Evolutionary conservation across 2,888 invertebrate genomes (phyloP), one percentile per base, ranked within the genome.

Genomic region (Galerucella pusilla): DNA sequence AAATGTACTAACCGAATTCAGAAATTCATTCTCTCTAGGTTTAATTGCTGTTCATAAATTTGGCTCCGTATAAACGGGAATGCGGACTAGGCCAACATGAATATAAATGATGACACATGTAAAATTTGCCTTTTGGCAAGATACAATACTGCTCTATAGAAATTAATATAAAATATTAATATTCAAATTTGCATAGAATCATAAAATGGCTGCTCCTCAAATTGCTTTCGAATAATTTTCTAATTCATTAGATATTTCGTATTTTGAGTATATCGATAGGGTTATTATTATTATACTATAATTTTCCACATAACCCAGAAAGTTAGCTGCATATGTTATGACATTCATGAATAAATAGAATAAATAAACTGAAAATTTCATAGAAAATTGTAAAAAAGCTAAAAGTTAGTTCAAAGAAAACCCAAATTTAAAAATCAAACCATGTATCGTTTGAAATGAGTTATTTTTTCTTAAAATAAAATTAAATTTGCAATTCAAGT

Each of bases 41-140:
- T 76, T 75, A 76, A 76, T 76, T 74, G 76, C 76, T 73, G 65
- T 75, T 75, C 76, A 78, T 78, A 78, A 78, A 78, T 78, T 76
- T 45, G 12, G 69, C 61, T 66, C 49, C 59, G 71, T 66, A 65
- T 59, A 73, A 75, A 77, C 71, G 73, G 75, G 75, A 77, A 73
- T 77, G 73, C 71, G 71, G 68, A 25, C 68, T 75, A 74, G 77
- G 75, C 75, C 75, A 71, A 68, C 71, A 74, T 68, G 76, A 76
- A 74, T 78, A 75, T 75, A 78, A 75, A 74, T 71, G 78, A 78
- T 73, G 78, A 75, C 76, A 76, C 75, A 75, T 78, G 75, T 75
- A 74, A 69, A 74, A 75, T 78, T 75, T 70, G 75, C 71, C 78
- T 77, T 75, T 74, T 73, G 75, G 78, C 74, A 74, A 68, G 54